These are phyloP conservation scores for Cyclura pinguis DNA, from an alignment of 2,797 vertebrate species.

Conservation along the genomic window DNA sequence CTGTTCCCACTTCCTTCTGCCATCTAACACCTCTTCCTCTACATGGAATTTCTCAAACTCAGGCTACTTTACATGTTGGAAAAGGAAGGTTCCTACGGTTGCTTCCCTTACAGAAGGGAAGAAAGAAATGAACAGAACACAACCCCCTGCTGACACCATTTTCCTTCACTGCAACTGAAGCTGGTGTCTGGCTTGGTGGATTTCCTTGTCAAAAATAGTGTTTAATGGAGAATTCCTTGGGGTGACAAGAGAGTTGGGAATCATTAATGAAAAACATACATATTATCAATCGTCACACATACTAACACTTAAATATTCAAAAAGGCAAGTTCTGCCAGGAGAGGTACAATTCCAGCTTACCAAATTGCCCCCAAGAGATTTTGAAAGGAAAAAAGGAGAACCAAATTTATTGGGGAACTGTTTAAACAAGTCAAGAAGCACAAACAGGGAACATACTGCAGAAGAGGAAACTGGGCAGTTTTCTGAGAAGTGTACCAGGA, in stretches of 20 bases:
- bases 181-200: too few species aligned
- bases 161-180: background rate
- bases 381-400: background rate
- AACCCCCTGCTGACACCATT: background rate
- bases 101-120: too few species aligned
- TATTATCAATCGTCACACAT: background rate
- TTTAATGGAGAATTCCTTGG: background rate
- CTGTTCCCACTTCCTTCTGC: background rate
- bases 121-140: background rate
- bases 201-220: background rate
- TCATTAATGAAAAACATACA: background rate
- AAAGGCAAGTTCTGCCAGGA: background rate
- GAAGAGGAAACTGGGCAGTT: background rate
- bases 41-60: background rate
- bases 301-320: constrained; percentile 7
- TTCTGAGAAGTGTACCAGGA: background rate
- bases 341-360: background rate
- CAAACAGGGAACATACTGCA: background rate
- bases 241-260: background rate
- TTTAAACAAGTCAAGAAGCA: background rate
- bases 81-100: background rate
- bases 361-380: background rate
- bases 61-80: background rate
- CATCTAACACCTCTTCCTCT: background rate
- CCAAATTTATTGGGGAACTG: background rate